Evolutionary conservation across 1,140 invertebrate species (phyloP), one percentile per base, ranked within the genome.

Genomic region (Venturia canescens): DNA sequence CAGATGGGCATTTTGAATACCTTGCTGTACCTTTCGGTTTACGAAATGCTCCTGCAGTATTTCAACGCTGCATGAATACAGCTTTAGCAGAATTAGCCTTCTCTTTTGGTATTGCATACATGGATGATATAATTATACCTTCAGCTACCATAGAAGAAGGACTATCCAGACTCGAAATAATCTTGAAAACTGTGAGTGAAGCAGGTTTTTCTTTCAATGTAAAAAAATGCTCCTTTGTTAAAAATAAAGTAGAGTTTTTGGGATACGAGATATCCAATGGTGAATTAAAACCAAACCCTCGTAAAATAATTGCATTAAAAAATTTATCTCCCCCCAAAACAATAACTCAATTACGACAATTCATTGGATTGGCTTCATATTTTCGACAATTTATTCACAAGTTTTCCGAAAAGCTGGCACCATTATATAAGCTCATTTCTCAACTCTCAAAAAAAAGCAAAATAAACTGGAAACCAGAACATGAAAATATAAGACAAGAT

Each of bases 141-240:
- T 21, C 50, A n/a, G 75, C 80, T 5, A 31, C 6, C 23, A 84
- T 78, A 6, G 50, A 84, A 26, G 80, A 84, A 70, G 81, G 50
- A n/a, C 4, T 53, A 21, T n/a, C 16, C 50, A 88, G 78, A 86
- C 84, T 50, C 23, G 84, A 15, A 53, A 80, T 34, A 71, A 80
- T 53, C 23, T 48, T 89, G n/a, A 66, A 78, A n/a, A 38, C 72
- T 31, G 83, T 88, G 13, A 31, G 53, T 78, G 23, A 53, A 80
- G 6, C 48, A 87, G 84, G 84, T 27, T 79, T 85, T 31, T 57
- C 80, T 9, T 27, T 83, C 7, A 82, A 83, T 29, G 27, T 80
- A 0, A 66, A 85, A 84, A 91, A 90, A 80, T 88, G 88, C 79
- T 79, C 79, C 9, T 88, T 90, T 77, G 57, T 88, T 3, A 87